Evolutionary conservation across 2,113 vertebrate genomes (phyloP).

Genomic region (Romanogobio albipinnatus): DNA sequence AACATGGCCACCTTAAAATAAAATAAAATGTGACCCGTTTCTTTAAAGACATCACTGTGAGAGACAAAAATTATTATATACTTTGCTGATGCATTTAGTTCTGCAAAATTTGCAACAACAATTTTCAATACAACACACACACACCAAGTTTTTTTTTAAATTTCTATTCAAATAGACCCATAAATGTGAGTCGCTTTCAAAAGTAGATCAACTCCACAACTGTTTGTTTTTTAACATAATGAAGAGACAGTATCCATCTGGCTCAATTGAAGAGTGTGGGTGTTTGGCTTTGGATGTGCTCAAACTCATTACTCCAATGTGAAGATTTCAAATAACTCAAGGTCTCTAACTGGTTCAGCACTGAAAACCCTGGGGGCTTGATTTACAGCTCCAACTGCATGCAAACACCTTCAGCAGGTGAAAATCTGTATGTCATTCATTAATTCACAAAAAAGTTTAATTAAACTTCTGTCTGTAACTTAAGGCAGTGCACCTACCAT

Average conservation of each 20-base stretch:
- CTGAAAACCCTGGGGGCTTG: background rate
- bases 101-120: background rate
- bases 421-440: background rate
- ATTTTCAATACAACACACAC: background rate
- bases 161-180: background rate
- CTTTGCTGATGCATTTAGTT: too few relatives aligned
- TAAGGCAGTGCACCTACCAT: background rate
- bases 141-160: background rate
- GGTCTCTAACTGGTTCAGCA: slow-evolving; percentile 13
- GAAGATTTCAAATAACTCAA: slow-evolving; percentile 5
- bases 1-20: too few relatives aligned
- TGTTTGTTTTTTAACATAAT: slow-evolving; percentile 3
- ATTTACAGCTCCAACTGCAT: background rate
- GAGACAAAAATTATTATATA: too few relatives aligned
- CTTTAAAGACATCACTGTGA: too few relatives aligned
- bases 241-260: background rate
- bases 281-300: background rate
- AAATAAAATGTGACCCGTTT: too few relatives aligned
- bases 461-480: background rate
- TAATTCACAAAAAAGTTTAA: background rate
- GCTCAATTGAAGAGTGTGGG: background rate
- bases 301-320: slow-evolving; percentile 14
- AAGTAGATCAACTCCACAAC: background rate
- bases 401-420: background rate
- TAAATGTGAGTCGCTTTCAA: background rate